These are phyloP conservation scores for Lepus timidus DNA, from an alignment of 2,113 vertebrate species.

Conservation along the genomic window DNA sequence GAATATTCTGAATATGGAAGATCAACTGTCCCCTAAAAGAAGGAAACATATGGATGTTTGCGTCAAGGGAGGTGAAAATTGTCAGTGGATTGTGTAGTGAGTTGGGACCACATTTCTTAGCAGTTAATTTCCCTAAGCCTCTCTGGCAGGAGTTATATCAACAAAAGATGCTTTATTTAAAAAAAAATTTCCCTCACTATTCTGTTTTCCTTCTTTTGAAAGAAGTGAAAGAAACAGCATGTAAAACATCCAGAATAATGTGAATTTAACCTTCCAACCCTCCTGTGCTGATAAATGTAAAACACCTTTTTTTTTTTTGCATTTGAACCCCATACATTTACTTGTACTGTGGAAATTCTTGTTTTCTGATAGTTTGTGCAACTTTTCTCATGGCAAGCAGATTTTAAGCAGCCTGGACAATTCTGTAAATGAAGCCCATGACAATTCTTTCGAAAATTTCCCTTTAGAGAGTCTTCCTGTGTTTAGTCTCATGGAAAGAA, in stretches of 20 bases:
- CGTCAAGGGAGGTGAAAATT: not conserved
- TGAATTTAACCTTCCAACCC: constrained; percentile 14
- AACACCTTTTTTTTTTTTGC: not conserved
- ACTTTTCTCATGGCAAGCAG: not conserved
- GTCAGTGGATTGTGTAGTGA: not conserved
- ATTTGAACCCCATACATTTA: constrained; percentile 43
- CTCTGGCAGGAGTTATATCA: not conserved
- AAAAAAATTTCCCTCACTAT: not conserved
- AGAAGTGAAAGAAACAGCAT: not conserved
- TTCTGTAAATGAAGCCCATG: constrained; percentile 44
- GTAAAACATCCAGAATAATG: constrained; percentile 52
- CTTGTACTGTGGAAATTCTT: not conserved
- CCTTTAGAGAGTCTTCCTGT: constrained; percentile 49
- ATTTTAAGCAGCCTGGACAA: not conserved
- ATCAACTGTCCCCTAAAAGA: constrained; percentile 32
- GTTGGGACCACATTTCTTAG: not conserved
- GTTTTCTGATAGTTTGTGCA: constrained; percentile 21
- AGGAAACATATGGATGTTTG: constrained; percentile 44
- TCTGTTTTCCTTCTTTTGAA: constrained; percentile 31
- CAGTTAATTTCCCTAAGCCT: not conserved
- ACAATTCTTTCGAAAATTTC: constrained; percentile 56
- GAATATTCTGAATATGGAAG: constrained; percentile 48
- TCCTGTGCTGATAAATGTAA: constrained; percentile 11
- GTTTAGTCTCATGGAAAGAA: constrained; percentile 49
- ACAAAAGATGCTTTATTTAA: not conserved